A percentile compares a stretch with the other conserved stretches of the same genome.
Evolutionary conservation across 2,113 vertebrate genomes (phyloP).

Genomic region (Epinephelus moara): DNA sequence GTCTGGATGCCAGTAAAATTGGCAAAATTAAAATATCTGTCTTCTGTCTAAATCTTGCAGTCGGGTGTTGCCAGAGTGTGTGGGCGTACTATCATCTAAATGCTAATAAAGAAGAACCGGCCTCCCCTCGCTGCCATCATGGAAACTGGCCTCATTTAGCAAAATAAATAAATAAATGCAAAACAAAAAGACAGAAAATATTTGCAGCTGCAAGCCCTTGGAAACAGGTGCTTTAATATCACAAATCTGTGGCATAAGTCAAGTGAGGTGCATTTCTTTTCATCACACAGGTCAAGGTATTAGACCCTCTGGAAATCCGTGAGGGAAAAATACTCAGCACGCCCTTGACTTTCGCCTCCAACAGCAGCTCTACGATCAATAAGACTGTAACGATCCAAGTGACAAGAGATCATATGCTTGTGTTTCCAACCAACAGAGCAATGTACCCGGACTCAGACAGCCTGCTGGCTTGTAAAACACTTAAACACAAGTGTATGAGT

Average conservation of each 20-base stretch:
- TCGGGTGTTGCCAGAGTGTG: slow-evolving; percentile 27
- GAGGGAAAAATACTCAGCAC: slow-evolving; percentile 9
- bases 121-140: slow-evolving; percentile 4
- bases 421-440: slow-evolving; percentile 27
- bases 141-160: background rate
- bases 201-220: background rate
- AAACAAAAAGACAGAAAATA: background rate
- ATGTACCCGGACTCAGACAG: slow-evolving; percentile 6
- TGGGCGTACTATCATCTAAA: slow-evolving; percentile 58
- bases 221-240: background rate
- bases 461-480: slow-evolving; percentile 17
- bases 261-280: background rate
- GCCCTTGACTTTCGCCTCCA: slow-evolving; percentile 28
- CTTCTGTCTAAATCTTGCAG: slow-evolving; percentile 9
- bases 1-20: background rate
- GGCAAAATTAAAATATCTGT: slow-evolving; percentile 25
- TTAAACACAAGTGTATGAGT: background rate
- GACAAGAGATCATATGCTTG: slow-evolving; percentile 25
- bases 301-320: background rate
- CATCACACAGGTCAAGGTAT: background rate
- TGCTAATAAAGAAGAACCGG: slow-evolving; percentile 44
- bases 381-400: slow-evolving; percentile 35
- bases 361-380: slow-evolving; percentile 28
- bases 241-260: background rate
- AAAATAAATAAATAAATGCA: background rate